phyloP scores from a whole-genome alignment of 1,140 invertebrate species.

The Drosophila trapezifrons region DNA sequence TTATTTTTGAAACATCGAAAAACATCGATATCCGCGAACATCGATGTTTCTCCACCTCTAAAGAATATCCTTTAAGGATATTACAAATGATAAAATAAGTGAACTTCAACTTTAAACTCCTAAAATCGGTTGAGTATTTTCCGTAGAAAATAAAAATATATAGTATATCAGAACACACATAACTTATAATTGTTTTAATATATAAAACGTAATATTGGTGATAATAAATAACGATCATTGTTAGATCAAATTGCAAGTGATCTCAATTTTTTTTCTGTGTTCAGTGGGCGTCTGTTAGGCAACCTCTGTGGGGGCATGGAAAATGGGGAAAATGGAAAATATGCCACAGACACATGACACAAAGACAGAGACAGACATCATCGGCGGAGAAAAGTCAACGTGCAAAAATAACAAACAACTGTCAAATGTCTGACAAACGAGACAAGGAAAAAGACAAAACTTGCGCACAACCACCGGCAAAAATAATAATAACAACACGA shows the following conservation, averaged over 20 bases:
- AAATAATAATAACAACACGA: constrained; percentile 34
- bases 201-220: too few species aligned
- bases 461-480: constrained; percentile 36
- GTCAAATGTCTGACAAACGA: constrained; percentile 83
- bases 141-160: too few species aligned
- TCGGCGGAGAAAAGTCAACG: constrained; percentile 68
- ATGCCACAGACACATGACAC: constrained; percentile 71
- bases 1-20: too few species aligned
- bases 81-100: too few species aligned
- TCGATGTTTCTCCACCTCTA: too few species aligned
- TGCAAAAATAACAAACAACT: constrained; percentile 83
- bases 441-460: constrained; percentile 77
- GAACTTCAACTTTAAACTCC: too few species aligned
- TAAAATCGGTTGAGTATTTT: too few species aligned
- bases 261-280: not conserved
- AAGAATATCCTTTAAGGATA: too few species aligned
- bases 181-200: too few species aligned
- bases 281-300: constrained; percentile 77
- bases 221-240: too few species aligned
- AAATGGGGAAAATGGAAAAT: constrained; percentile 57
- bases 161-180: too few species aligned
- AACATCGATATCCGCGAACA: too few species aligned
- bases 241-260: not conserved
- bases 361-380: constrained; percentile 42
- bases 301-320: constrained; percentile 64